Conservation (phyloP, 1,140 invertebrate genomes). For the Helicoverpa zea region DNA sequence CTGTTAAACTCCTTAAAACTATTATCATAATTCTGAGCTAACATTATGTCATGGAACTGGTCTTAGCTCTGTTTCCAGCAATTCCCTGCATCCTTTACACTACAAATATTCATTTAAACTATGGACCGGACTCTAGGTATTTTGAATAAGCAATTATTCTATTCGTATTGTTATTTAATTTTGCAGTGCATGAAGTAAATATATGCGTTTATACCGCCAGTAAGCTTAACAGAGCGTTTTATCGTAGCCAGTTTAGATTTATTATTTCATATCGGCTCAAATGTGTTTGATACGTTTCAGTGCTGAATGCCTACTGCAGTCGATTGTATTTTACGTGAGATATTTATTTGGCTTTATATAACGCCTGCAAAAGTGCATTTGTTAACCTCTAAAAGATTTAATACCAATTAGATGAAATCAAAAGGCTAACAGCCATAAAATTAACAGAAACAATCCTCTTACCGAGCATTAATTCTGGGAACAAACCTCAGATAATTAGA, state of each 20-base stretch:
- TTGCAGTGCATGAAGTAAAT: too few species aligned
- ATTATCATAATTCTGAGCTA: conserved; percentile 81
- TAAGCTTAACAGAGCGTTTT: too few species aligned
- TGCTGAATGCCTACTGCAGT: too few species aligned
- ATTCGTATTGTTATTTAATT: not conserved
- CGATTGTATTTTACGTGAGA: too few species aligned
- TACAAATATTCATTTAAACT: conserved; percentile 51
- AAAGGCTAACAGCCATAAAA: not conserved
- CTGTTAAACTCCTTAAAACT: conserved; percentile 75
- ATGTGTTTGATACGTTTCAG: too few species aligned
- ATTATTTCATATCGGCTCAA: too few species aligned
- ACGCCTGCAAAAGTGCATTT: too few species aligned
- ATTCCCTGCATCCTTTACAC: conserved; percentile 53
- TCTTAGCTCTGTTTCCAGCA: conserved; percentile 53
- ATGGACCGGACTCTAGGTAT: conserved; percentile 23
- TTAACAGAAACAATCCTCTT: not conserved
- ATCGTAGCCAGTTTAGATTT: too few species aligned
- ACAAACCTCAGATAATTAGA: conserved; percentile 31
- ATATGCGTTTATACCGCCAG: too few species aligned
- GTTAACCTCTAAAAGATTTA: too few species aligned
- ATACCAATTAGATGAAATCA: too few species aligned
- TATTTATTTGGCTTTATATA: too few species aligned
- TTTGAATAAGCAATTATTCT: not conserved
- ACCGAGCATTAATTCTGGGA: conserved; percentile 15
- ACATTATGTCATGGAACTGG: conserved; percentile 75